Evolutionary conservation across 2,113 vertebrate species (phyloP).

Genomic region (Apaloderma vittatum): DNA sequence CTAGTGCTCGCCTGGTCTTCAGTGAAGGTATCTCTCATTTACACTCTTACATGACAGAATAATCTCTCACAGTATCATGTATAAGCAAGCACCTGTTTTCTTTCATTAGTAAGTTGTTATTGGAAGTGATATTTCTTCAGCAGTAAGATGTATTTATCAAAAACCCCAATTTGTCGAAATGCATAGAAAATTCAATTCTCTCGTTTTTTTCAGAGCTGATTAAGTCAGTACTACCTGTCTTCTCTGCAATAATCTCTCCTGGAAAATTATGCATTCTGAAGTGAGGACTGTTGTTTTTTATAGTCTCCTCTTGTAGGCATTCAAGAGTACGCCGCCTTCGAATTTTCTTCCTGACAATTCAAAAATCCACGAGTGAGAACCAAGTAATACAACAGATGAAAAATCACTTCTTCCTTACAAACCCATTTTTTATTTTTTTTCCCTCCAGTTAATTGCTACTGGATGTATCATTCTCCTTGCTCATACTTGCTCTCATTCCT

Average conservation of each 20-base stretch:
- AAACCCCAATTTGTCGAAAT: not conserved
- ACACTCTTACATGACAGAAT: not conserved
- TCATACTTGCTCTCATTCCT: not conserved
- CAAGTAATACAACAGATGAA: not conserved
- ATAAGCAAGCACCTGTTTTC: not conserved
- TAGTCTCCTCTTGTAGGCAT: constrained; percentile 84
- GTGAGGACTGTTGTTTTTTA: constrained; percentile 84
- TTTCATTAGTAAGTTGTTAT: not conserved
- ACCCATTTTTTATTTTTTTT: not conserved
- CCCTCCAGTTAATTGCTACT: not conserved
- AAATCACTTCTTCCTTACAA: not conserved
- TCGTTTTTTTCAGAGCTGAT: not conserved
- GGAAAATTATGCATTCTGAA: constrained; percentile 69
- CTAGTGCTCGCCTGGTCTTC: not conserved
- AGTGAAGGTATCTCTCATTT: not conserved
- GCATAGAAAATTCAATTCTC: not conserved
- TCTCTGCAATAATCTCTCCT: constrained; percentile 62
- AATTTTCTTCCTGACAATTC: constrained; percentile 77
- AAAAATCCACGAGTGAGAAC: not conserved
- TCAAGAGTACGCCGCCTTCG: constrained; percentile 74
- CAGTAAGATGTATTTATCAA: not conserved
- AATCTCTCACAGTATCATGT: not conserved
- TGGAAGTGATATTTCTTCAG: not conserved
- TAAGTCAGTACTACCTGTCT: constrained; percentile 75
- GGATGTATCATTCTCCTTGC: not conserved